Evolutionary conservation across 1,140 invertebrate genomes (phyloP).

Genomic region (Lineus longissimus): DNA sequence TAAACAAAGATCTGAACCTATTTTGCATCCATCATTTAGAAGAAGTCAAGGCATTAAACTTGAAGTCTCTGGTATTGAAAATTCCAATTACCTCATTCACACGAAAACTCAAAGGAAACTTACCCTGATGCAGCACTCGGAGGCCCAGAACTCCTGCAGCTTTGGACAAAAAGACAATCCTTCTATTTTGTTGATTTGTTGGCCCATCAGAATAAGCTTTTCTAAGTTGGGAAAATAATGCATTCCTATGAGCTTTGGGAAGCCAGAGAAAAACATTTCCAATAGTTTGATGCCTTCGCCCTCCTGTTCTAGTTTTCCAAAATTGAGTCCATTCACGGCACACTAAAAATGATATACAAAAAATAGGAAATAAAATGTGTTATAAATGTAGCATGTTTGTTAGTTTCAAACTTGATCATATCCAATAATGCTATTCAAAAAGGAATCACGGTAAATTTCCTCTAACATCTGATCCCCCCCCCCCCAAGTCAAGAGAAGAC

Average conservation of each 20-base stretch:
- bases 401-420: too few relatives aligned
- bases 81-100: neutral
- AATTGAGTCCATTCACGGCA: conserved; percentile 44
- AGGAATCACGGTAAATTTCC: too few relatives aligned
- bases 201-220: conserved; percentile 39
- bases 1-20: neutral
- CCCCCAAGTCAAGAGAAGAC: too few relatives aligned
- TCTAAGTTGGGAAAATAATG: conserved; percentile 44
- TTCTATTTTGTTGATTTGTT: conserved; percentile 34
- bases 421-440: too few relatives aligned
- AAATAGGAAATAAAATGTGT: neutral
- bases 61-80: neutral
- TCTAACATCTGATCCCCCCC: too few relatives aligned
- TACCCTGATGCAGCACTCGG: conserved; percentile 46
- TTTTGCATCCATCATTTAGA: neutral
- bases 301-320: conserved; percentile 30
- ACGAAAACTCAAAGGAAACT: neutral
- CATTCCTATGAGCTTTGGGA: conserved; percentile 36
- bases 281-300: conserved; percentile 26
- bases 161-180: conserved; percentile 28
- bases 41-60: neutral
- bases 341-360: conserved; percentile 29
- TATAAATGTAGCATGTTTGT: too few relatives aligned
- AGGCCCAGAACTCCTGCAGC: conserved; percentile 46
- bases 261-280: conserved; percentile 52